Base-by-base conservation (phyloP, 1,140 invertebrate species). In the Cardiocondyla obscurior region DNA sequence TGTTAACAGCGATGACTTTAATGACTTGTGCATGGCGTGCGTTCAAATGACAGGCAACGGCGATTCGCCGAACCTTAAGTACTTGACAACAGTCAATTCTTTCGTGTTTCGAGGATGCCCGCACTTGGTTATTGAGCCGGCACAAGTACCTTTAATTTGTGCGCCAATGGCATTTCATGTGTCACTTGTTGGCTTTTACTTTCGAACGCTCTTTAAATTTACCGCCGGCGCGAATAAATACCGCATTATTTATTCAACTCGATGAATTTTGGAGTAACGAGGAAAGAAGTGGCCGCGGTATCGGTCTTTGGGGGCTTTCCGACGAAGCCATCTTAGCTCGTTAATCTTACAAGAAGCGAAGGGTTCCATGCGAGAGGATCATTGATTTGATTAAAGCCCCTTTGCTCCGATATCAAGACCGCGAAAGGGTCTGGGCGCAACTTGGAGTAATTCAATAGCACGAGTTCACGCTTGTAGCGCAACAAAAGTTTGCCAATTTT, bases 61-160 rank as follows among this genome's bases (percentile, higher is more conserved):
- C 60, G 49, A 76, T 82, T 82, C 81, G 70, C 36, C 70, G 81
- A 82, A 82, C 46, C 70, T 65, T 39, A 76, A 82, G 72, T 76
- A 49, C 81, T 82, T 57, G 58, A 82, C 70, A 67, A 82, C 70
- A 28, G 72, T 39, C 53, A 76, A 65, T 82, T 82, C 81, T 76
- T 82, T 65, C 51, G 49, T 64, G 46, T 74, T 74, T 64, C 16
- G 73, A 65, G 60, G 46, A 55, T 76, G 58, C 46, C 28, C 46
- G 36, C 58, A 22, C 22, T 30, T 51, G 36, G 49, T 51, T 74
- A 74, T 82, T 44, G 46, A 44, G 28, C 19, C 0, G 14, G 33
- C 3, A 14, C 46, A 30, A 65, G 16, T 70, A 55, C n/a, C 22
- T 44, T 51, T 30, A 42, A 55, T 22, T 82, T 53, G 46, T 60